A percentile compares a stretch with the other conserved stretches of the same genome.
These are phyloP conservation scores for Pitta sordida DNA, from an alignment of 2,113 vertebrate species.

Conservation along the genomic window DNA sequence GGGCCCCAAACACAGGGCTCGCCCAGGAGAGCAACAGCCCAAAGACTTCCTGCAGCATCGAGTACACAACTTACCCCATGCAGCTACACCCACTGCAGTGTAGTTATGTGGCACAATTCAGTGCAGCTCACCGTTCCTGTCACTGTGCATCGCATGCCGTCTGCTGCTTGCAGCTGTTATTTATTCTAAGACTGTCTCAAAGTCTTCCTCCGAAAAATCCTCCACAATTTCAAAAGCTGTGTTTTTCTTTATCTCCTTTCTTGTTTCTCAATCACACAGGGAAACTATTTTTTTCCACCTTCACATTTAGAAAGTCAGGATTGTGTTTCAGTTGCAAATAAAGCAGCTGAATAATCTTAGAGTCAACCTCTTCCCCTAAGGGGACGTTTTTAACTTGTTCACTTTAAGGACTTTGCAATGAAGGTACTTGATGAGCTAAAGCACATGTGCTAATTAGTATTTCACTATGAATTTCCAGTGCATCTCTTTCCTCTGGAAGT, in stretches of 20 bases:
- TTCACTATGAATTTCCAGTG: not conserved
- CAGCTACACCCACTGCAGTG: not conserved
- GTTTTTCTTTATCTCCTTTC: not conserved
- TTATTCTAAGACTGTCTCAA: not conserved
- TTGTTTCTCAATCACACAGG: not conserved
- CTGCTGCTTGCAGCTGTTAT: not conserved
- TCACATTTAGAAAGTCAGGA: not conserved
- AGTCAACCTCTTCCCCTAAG: not conserved
- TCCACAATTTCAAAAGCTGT: not conserved
- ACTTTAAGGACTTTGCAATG: not conserved
- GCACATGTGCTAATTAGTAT: not conserved
- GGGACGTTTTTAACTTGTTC: not conserved
- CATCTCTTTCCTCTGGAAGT: not conserved
- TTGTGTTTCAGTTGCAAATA: not conserved
- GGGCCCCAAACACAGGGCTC: not conserved
- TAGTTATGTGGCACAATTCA: not conserved
- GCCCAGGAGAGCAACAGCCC: not conserved
- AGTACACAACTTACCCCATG: not conserved
- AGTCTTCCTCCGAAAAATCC: not conserved
- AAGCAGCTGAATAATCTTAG: not conserved
- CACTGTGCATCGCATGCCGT: accelerated
- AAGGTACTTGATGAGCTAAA: not conserved
- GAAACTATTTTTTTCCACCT: not conserved
- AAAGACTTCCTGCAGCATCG: not conserved
- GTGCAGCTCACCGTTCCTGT: not conserved